Base-by-base conservation (phyloP, 2,113 vertebrate genomes). In the Origma solitaria region DNA sequence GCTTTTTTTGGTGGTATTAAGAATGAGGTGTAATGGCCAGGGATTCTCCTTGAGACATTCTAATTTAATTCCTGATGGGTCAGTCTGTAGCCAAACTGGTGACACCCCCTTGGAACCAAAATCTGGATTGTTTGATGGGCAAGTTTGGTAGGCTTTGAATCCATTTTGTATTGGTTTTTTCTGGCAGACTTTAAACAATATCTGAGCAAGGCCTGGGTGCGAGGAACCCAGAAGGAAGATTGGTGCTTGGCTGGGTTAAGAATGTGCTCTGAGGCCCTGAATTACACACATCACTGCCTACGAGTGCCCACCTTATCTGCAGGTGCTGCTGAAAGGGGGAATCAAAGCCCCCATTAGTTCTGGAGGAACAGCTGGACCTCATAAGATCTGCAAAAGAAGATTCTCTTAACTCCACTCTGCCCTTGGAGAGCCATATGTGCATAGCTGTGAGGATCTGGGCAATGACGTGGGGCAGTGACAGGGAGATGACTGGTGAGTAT, bases 221-320 rank as follows among this genome's bases (percentile, higher is more conserved):
- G 24, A 27, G 62, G 21, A 75, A 45, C 37, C 44, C 47, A 17
- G 54, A 25, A 53, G 42, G 30, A 31, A 58, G 35, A 2, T 13
- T 10, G 42, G 15, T 37, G 42, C 10, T 38, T 81, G 83, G 11
- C 56, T 45, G 53, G 31, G 27, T 30, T 15, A 17, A 25, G 61
- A 45, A 14, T 18, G 27, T n/a, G 42, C n/a, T 51, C 40, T 11
- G 45, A 21, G 45, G 37, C 30, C 4, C 47, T 18, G n/a, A 61
- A 24, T 47, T 24, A 12, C 20, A 8, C 10, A 1, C 11, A 10
- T 31, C 1, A 0, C 30, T 47, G 47, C 4, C 0, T n/a, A 10
- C 0, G 5, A 42, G 60, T 35, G 38, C 30, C 13, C 20, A 6
- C 1, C 1, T 45, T 27, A 20, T 19, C 75, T 53, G 54, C 65